These are phyloP conservation scores for Pseudorhombus dupliciocellatus DNA, from an alignment of 2,113 vertebrate genomes.

Conservation along the genomic window DNA sequence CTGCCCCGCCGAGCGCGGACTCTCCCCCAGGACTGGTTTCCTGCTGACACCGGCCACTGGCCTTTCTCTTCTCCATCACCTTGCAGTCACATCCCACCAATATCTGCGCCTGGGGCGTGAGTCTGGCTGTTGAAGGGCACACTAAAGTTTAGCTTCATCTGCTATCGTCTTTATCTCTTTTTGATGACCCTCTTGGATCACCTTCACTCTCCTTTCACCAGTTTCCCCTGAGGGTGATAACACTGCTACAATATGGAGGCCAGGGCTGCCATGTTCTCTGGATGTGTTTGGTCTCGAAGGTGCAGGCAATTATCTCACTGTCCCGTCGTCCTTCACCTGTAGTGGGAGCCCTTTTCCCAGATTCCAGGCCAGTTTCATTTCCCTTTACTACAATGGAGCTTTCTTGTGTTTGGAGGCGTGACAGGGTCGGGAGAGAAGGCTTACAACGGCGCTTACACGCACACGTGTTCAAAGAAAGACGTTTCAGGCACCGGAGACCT, in stretches of 20 bases:
- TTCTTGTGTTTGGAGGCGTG: constrained; percentile 2
- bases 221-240: constrained; percentile 26
- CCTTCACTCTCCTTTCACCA: constrained; percentile 42
- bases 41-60: constrained; percentile 46
- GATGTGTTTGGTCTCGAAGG: constrained; percentile 30
- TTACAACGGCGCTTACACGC: not conserved
- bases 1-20: constrained; percentile 20
- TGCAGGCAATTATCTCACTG: constrained; percentile 20
- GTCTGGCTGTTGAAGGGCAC: constrained; percentile 56
- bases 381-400: not conserved
- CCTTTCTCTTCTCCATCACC: constrained; percentile 55
- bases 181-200: constrained; percentile 55
- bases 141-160: constrained; percentile 52
- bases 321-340: constrained; percentile 3
- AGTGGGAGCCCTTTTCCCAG: constrained; percentile 8
- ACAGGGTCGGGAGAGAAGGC: not conserved
- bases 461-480: constrained; percentile 11
- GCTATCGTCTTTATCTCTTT: constrained; percentile 52
- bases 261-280: constrained; percentile 29
- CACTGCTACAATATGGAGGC: constrained; percentile 26
- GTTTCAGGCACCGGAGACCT: constrained; percentile 6
- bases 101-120: constrained; percentile 42
- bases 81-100: constrained; percentile 41
- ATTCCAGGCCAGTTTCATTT: constrained; percentile 10
- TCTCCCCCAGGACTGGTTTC: constrained; percentile 52